These are phyloP conservation scores for Cherax quadricarinatus DNA, from an alignment of 1,140 invertebrate genomes.

Conservation along the genomic window DNA sequence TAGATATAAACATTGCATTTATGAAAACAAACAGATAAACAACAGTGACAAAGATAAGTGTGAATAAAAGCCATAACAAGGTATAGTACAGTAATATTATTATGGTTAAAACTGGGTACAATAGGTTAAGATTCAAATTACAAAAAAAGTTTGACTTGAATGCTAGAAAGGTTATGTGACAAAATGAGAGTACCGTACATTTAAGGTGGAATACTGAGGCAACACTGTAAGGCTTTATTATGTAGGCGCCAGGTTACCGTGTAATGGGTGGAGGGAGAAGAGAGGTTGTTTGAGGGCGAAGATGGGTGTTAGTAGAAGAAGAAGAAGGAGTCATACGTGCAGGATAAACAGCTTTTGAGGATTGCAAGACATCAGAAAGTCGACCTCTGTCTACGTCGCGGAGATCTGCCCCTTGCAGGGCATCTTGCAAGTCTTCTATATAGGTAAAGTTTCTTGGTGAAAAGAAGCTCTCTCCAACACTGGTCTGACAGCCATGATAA, in stretches of 20 bases:
- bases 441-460: constrained; percentile 24
- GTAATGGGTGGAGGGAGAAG: constrained; percentile 13
- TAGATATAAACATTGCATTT: neutral
- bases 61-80: neutral
- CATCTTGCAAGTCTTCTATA: constrained; percentile 23
- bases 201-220: neutral
- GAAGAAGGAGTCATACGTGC: constrained; percentile 3
- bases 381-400: constrained; percentile 5
- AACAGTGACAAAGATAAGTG: neutral
- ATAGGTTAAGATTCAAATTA: neutral
- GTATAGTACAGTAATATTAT: neutral
- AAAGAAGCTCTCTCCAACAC: constrained; percentile 32
- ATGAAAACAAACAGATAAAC: neutral
- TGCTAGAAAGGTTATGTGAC: neutral
- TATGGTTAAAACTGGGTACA: neutral
- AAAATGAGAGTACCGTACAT: neutral
- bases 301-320: constrained; percentile 15
- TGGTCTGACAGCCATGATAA: constrained; percentile 4
- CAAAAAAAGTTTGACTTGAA: neutral
- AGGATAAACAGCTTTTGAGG: constrained; percentile 32
- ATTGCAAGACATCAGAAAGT: constrained; percentile 34
- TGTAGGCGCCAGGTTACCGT: constrained; percentile 34
- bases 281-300: constrained; percentile 27
- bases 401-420: constrained; percentile 28
- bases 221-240: neutral